Evolutionary conservation across 2,113 vertebrate genomes (phyloP), one percentile per base, ranked within the genome.

Genomic region (Oryzias melastigma): DNA sequence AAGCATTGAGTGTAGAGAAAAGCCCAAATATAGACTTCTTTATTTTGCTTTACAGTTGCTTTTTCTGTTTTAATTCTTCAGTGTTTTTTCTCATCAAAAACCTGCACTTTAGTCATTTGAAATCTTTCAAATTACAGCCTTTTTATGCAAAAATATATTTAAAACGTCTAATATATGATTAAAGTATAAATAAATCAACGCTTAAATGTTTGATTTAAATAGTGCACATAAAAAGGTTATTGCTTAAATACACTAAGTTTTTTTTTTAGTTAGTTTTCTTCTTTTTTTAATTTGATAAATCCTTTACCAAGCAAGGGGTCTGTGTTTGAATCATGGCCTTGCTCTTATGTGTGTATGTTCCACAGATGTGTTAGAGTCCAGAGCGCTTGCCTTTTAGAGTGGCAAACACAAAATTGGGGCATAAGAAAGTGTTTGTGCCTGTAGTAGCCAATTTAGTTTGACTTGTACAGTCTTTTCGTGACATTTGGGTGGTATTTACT

Each of bases 401-500:
- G 52, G 52, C 52, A 29, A 42, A 42, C 68, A 61, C 62, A 70
- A 68, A 64, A 57, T 63, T 56, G 46, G 62, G 53, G 62, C 66
- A 48, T 47, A 50, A 44, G 69, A 52, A 76, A 80, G 62, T 81
- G 80, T 84, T 78, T 65, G 75, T 84, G 78, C 83, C 83, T 77
- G 72, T 81, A 72, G 81, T 73, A 83, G 78, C 77, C 88, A 88
- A 90, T 90, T 91, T 91, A 76, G 58, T 90, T 89, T 90, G 89
- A 90, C 89, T 88, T 84, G 75, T 90, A 75, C 82, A 84, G 85
- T 88, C 80, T 88, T 84, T 69, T 63, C 62, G 75, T 91, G 91
- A 90, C 89, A 91, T 93, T 92, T 92, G 65, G 84, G 68, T 91
- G 88, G 79, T 86, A 90, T 91, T 91, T 91, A 85, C 85, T 86